Base-by-base conservation (phyloP, 2,888 invertebrate genomes). In the Stictocephala bisonia region DNA sequence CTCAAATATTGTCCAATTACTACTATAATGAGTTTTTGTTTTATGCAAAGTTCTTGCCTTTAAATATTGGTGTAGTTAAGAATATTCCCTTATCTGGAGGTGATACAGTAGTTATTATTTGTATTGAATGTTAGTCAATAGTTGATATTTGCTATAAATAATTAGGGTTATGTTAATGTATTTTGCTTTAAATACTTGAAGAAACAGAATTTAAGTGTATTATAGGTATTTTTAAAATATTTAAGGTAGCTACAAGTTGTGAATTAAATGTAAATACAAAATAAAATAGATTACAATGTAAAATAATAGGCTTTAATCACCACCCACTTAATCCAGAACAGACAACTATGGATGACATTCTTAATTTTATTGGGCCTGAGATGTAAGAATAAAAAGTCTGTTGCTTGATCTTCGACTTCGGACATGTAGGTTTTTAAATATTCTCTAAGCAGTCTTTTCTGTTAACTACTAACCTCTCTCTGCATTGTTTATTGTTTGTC, bases 1-100 rank as follows among this genome's bases (percentile, higher is more conserved):
- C n/a, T n/a, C n/a, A n/a, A n/a, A n/a, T n/a, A n/a, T n/a, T n/a
- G n/a, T n/a, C n/a, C n/a, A n/a, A n/a, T n/a, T n/a, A n/a, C n/a
- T n/a, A n/a, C n/a, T n/a, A n/a, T n/a, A n/a, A n/a, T 27, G 31
- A 22, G 40, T 40, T 29, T n/a, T 35, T 20, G 18, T 40, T 60
- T 60, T 29, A 60, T 22, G n/a, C n/a, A 35, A 31, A 35, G 31
- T 60, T 60, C 60, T 60, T 60, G 60, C 60, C 60, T 40, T 60
- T 31, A 18, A 35, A 40, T 40, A 18, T 2, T 56, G 22, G 4
- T 60, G 60, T 60, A 20, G 60, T 2, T 2, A 31, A 29, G 29
- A 40, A 35, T 1, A 22, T 18, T 15, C 31, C 60, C n/a, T 35
- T 22, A 3, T 29, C 3, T 3, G 18, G 56, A 27, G 56, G 9